Evolutionary conservation across 1,140 invertebrate genomes (phyloP).

Genomic region (Euwallacea similis): DNA sequence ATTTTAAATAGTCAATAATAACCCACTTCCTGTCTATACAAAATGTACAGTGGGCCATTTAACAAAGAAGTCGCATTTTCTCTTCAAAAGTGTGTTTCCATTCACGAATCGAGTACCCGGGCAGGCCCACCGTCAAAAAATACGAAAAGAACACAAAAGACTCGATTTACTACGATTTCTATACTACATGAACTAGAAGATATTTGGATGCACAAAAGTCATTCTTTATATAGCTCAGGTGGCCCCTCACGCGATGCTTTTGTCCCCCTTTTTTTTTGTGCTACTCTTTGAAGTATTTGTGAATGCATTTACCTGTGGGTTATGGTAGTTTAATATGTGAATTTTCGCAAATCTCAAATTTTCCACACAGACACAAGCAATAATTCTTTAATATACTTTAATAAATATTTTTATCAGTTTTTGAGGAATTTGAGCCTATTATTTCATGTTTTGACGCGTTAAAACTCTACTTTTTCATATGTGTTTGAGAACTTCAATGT

Average conservation of each 20-base stretch:
- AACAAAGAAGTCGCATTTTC: constrained; percentile 31
- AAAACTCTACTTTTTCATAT: too few relatives aligned
- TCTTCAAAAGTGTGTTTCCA: constrained; percentile 27
- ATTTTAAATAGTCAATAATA: constrained; percentile 39
- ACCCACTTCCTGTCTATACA: constrained; percentile 40
- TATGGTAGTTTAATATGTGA: too few relatives aligned
- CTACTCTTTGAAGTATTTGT: background rate
- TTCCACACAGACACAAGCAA: too few relatives aligned
- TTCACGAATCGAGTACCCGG: constrained; percentile 32
- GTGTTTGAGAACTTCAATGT: too few relatives aligned
- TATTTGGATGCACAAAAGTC: constrained; percentile 39
- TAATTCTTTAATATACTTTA: too few relatives aligned
- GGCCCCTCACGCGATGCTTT: constrained; percentile 36
- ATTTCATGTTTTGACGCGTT: too few relatives aligned
- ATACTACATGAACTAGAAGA: constrained; percentile 36
- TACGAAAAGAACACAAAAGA: constrained; percentile 33
- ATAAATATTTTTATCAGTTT: too few relatives aligned
- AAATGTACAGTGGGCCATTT: constrained; percentile 24
- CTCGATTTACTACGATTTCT: constrained; percentile 40
- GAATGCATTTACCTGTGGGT: too few relatives aligned
- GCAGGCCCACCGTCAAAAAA: constrained; percentile 17
- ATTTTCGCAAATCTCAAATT: too few relatives aligned
- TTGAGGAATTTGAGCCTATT: too few relatives aligned
- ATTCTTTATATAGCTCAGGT: constrained; percentile 37
- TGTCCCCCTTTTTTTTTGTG: constrained; percentile 7